Percentiles rank a stretch among this genome's conserved stretches.
These are phyloP conservation scores for Cecidostiba fungosa DNA, from an alignment of 2,888 invertebrate species.

Conservation along the genomic window DNA sequence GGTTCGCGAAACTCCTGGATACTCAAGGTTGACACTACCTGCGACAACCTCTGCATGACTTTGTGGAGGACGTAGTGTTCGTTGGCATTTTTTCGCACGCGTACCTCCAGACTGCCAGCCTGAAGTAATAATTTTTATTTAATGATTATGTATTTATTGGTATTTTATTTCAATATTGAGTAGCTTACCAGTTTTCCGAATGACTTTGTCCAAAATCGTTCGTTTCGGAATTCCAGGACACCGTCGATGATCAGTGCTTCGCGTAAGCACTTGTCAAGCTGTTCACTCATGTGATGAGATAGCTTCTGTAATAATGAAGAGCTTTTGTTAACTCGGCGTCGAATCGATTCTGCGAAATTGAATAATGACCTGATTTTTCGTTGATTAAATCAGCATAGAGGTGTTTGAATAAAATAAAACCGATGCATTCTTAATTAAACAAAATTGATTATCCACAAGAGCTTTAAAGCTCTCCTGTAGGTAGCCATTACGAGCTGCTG, in stretches of 20 bases:
- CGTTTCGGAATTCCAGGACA: conserved; percentile 84
- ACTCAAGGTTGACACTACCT: conserved; percentile 82
- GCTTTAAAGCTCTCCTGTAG: background rate
- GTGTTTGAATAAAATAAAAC: background rate
- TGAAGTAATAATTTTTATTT: conserved; percentile 68
- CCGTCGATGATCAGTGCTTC: conserved; percentile 85
- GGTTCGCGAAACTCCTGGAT: conserved; percentile 81
- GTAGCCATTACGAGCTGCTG: background rate
- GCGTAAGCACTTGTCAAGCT: conserved; percentile 83
- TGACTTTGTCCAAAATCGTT: conserved; percentile 85
- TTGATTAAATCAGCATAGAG: background rate
- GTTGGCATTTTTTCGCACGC: conserved; percentile 83
- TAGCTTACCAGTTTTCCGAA: conserved; percentile 82
- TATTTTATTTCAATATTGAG: background rate
- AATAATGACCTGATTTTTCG: background rate
- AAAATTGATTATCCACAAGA: background rate
- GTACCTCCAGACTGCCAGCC: conserved; percentile 83
- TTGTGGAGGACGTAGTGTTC: conserved; percentile 84
- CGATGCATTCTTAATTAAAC: background rate
- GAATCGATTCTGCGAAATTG: background rate
- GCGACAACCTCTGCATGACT: conserved; percentile 82
- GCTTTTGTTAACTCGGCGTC: background rate
- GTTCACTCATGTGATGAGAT: conserved; percentile 83
- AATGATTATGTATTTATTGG: background rate
- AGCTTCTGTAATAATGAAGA: conserved; percentile 80